A percentile compares a stretch with the other conserved stretches of the same genome.
Conservation (phyloP, 2,888 invertebrate genomes). For the Drosophila nigricruria region DNA sequence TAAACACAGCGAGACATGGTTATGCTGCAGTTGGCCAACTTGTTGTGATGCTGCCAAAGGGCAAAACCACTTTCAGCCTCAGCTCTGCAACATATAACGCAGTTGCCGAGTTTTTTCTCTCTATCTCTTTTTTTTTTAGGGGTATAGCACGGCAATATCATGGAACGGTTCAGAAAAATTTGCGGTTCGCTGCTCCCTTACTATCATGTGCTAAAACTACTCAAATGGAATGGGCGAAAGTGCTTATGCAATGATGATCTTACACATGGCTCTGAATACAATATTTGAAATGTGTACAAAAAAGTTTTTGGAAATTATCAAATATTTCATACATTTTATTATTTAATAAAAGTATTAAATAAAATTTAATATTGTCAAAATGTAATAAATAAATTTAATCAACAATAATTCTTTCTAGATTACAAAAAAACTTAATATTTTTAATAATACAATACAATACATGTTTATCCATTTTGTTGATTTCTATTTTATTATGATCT, state of each 20-base stretch:
- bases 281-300: neutral
- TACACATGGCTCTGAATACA: neutral
- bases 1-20: conserved; percentile 36
- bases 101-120: neutral
- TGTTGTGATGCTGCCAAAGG: conserved; percentile 48
- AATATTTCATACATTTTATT: neutral
- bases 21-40: conserved; percentile 55
- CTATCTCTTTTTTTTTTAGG: neutral
- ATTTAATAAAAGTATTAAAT: too few species aligned
- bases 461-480: too few species aligned
- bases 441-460: too few species aligned
- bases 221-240: conserved; percentile 41
- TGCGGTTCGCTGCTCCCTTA: conserved; percentile 33
- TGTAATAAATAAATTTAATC: too few species aligned
- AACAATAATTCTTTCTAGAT: too few species aligned
- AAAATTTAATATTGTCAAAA: too few species aligned
- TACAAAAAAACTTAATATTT: too few species aligned
- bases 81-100: conserved; percentile 4
- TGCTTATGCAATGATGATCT: conserved; percentile 33
- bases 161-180: conserved; percentile 28
- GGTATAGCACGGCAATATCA: conserved; percentile 8
- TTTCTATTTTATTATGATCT: too few species aligned
- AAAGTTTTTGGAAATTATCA: neutral
- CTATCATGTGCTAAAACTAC: conserved; percentile 33
- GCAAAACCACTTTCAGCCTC: conserved; percentile 17